These are phyloP conservation scores for Apeltes quadracus DNA, from an alignment of 2,113 vertebrate species.

Conservation along the genomic window DNA sequence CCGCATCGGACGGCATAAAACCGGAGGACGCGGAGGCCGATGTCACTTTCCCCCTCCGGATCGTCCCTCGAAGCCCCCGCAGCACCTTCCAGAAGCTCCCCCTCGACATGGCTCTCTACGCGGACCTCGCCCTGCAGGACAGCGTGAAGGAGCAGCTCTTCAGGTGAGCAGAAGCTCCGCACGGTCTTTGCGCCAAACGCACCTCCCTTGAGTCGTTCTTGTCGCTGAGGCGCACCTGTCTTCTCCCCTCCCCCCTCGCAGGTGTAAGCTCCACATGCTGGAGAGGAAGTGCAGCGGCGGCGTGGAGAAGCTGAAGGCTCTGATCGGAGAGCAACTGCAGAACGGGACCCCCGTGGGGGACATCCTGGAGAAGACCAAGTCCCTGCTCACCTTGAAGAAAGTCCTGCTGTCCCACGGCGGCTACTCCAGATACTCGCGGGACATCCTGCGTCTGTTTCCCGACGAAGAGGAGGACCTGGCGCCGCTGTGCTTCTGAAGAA, in stretches of 20 bases:
- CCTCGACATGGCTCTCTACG: conserved; percentile 70
- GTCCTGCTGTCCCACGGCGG: conserved; percentile 73
- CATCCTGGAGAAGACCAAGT: conserved; percentile 79
- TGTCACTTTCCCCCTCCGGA: conserved; percentile 13
- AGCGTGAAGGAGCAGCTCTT: conserved; percentile 76
- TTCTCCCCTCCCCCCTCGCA: conserved; percentile 27
- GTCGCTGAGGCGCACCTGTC: no score
- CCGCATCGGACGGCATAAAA: conserved; percentile 66
- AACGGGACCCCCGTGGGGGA: conserved; percentile 73
- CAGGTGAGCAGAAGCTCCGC: conserved; percentile 56
- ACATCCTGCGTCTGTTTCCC: conserved; percentile 77
- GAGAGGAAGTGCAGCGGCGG: conserved; percentile 76
- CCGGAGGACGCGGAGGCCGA: conserved; percentile 32
- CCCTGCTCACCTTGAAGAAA: conserved; percentile 78
- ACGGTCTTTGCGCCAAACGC: neutral
- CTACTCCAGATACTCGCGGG: conserved; percentile 78
- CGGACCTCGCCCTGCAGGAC: conserved; percentile 74
- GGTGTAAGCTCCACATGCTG: conserved; percentile 78
- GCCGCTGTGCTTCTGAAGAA: conserved; percentile 62
- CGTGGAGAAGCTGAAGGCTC: conserved; percentile 77
- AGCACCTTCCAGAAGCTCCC: conserved; percentile 4
- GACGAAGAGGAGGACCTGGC: conserved; percentile 70
- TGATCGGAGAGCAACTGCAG: conserved; percentile 74
- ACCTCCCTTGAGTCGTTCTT: no score
- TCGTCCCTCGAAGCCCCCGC: no score